Percentiles rank a stretch among this genome's conserved stretches.
These are phyloP conservation scores for Selenia dentaria DNA, from an alignment of 2,888 invertebrate species.

Conservation along the genomic window DNA sequence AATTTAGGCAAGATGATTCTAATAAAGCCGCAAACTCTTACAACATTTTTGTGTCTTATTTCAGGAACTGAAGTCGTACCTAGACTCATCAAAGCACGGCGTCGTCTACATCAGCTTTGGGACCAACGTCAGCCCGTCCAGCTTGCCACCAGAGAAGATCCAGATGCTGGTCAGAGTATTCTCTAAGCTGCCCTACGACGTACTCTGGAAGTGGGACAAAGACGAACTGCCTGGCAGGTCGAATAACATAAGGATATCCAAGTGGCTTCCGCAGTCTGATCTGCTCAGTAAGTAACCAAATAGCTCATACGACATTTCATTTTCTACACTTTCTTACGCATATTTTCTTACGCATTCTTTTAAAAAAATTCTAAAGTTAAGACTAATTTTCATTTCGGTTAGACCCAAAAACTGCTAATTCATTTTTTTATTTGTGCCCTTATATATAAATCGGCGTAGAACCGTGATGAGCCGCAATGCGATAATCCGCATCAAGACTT, in stretches of 20 bases:
- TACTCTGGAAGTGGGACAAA: slow-evolving; percentile 62
- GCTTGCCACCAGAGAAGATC: slow-evolving; percentile 43
- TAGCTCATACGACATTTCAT: too few relatives aligned
- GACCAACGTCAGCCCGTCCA: slow-evolving; percentile 50
- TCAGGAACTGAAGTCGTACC: slow-evolving; percentile 51
- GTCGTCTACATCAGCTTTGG: slow-evolving; percentile 62
- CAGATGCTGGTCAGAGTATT: slow-evolving; percentile 49
- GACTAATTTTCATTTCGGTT: too few relatives aligned
- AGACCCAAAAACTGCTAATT: too few relatives aligned
- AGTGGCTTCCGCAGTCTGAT: slow-evolving; percentile 62
- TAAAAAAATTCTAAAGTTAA: too few relatives aligned
- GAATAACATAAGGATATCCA: slow-evolving; percentile 52
- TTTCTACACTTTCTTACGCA: too few relatives aligned
- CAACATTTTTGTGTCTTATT: slow-evolving; percentile 21
- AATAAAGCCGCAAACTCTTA: too few relatives aligned
- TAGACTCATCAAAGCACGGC: slow-evolving; percentile 53
- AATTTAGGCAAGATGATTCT: too few relatives aligned
- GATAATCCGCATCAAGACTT: too few relatives aligned
- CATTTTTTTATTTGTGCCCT: too few relatives aligned
- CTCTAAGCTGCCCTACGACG: slow-evolving; percentile 51
- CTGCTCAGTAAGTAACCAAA: slow-evolving; percentile 51
- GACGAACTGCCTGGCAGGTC: slow-evolving; percentile 47
- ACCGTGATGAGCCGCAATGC: too few relatives aligned
- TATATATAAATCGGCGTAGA: too few relatives aligned
- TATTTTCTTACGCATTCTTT: too few relatives aligned